Evolutionary conservation across 2,113 vertebrate genomes (phyloP).

Genomic region (Varanus salvator): DNA sequence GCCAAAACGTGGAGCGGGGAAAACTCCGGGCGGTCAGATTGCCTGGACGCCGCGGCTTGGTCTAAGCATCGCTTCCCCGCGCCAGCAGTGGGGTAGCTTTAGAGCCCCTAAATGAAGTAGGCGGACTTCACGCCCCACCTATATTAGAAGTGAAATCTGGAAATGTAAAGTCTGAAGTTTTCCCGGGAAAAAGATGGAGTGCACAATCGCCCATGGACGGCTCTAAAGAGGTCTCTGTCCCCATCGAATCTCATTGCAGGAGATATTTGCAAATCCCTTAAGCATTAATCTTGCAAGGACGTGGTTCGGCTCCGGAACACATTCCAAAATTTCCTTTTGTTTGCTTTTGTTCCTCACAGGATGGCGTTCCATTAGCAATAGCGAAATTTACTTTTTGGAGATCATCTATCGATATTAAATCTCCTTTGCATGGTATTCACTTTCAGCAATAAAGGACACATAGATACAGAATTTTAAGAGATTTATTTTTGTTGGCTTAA

Average conservation of each 20-base stretch:
- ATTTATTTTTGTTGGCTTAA: not conserved
- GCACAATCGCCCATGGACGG: not conserved
- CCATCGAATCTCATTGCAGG: too few relatives aligned
- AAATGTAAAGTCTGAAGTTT: not conserved
- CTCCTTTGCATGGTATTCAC: not conserved
- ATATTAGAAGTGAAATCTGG: not conserved
- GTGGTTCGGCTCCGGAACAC: too few relatives aligned
- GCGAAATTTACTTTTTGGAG: not conserved
- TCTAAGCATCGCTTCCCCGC: too few relatives aligned
- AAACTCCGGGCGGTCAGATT: too few relatives aligned
- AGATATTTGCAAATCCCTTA: not conserved
- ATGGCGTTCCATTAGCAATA: not conserved
- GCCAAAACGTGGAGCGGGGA: not conserved
- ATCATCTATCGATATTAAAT: not conserved
- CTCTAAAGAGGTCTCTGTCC: not conserved
- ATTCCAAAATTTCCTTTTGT: not conserved
- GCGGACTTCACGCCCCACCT: not conserved
- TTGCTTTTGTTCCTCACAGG: too few relatives aligned
- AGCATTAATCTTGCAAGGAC: slow-evolving; percentile 16
- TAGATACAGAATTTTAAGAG: not conserved
- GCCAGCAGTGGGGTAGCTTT: not conserved
- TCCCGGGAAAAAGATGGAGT: not conserved
- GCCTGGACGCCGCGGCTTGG: not conserved
- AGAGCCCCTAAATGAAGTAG: not conserved
- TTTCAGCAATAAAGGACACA: too few relatives aligned